Evolutionary conservation across 1,140 invertebrate genomes (phyloP).

Genomic region (Zophobas atratus): DNA sequence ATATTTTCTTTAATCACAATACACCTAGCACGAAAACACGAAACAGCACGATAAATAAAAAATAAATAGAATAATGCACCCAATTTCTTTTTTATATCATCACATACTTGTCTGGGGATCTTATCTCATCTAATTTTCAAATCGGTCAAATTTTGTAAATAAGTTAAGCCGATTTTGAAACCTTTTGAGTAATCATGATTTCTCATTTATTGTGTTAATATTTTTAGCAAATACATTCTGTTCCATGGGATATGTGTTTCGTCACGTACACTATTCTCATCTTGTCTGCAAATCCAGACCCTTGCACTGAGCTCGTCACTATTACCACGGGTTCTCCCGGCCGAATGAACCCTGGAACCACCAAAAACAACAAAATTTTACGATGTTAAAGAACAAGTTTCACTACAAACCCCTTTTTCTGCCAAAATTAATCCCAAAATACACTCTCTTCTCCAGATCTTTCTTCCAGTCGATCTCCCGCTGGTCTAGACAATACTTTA

Average conservation of each 20-base stretch:
- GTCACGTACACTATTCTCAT: conserved; percentile 76
- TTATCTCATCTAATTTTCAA: no score
- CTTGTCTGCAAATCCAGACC: conserved; percentile 82
- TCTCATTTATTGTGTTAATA: no score
- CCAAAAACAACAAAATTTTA: background rate
- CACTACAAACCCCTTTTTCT: conserved; percentile 66
- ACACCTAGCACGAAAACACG: no score
- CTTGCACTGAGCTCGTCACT: conserved; percentile 80
- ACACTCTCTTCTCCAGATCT: conserved; percentile 80
- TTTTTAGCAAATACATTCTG: background rate
- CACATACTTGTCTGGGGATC: no score
- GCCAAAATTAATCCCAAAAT: conserved; percentile 77
- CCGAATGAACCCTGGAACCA: conserved; percentile 71
- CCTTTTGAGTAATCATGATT: no score
- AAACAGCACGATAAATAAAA: no score
- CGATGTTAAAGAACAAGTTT: background rate
- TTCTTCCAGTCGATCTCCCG: conserved; percentile 56
- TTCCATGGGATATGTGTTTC: conserved; percentile 1
- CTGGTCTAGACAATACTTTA: background rate
- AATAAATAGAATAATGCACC: no score
- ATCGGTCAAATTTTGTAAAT: no score
- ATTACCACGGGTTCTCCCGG: conserved; percentile 78
- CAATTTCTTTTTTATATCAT: no score
- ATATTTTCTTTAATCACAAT: no score
- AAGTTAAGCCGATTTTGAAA: no score